These are phyloP conservation scores for Masnerella sp. DNA, from an alignment of 2,888 invertebrate species.

Conservation along the genomic window DNA sequence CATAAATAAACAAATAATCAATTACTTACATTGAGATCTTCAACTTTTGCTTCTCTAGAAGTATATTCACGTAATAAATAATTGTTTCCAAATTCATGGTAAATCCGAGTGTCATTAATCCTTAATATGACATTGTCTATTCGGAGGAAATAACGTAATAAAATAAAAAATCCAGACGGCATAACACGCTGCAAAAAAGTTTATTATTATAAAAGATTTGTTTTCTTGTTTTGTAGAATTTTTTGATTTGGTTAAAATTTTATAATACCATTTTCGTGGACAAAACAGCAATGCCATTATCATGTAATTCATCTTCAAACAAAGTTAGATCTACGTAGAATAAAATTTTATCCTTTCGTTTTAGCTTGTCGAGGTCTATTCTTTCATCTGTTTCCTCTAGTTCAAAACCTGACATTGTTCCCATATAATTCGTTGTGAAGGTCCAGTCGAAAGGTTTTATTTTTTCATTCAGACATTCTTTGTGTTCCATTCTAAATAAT, in stretches of 20 bases:
- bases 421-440: constrained; percentile 94
- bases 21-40: constrained; percentile 81
- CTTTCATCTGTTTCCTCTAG: constrained; percentile 84
- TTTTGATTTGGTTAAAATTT: too few species aligned
- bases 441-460: constrained; percentile 98
- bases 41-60: constrained; percentile 85
- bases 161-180: constrained; percentile 94
- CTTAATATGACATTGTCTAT: constrained; percentile 95
- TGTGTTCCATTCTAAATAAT: constrained; percentile 81
- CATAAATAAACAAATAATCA: not conserved
- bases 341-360: constrained; percentile 92
- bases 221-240: not conserved
- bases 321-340: constrained; percentile 96
- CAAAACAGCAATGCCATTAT: constrained; percentile 95
- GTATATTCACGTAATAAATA: constrained; percentile 91
- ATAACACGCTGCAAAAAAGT: constrained; percentile 89
- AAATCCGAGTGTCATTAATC: constrained; percentile 92
- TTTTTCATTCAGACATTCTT: constrained; percentile 83
- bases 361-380: constrained; percentile 92
- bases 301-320: constrained; percentile 99
- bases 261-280: constrained; percentile 92
- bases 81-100: constrained; percentile 86
- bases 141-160: constrained; percentile 93
- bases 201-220: too few species aligned
- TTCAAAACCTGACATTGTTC: constrained; percentile 83